Percentiles rank a stretch among this genome's conserved stretches.
Evolutionary conservation across 2,888 invertebrate species (phyloP).

Genomic region (Ormyrus thymus): DNA sequence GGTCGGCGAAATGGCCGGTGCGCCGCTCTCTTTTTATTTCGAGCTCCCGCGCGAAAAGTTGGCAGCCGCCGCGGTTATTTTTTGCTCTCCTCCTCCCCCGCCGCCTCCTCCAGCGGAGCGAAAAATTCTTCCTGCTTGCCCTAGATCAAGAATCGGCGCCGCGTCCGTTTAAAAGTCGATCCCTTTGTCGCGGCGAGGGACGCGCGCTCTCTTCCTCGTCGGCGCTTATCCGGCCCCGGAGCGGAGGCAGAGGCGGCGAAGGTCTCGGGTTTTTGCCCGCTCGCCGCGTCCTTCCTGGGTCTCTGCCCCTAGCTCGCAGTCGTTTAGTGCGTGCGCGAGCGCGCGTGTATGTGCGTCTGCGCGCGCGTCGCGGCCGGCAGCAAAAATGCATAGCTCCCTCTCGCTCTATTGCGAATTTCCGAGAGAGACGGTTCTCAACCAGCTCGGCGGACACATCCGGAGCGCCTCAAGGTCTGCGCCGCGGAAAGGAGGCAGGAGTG

Average conservation of each 20-base stretch:
- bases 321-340: conserved; percentile 54
- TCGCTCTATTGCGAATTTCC: conserved; percentile 52
- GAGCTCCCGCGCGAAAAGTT: conserved; percentile 3
- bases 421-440: conserved; percentile 70
- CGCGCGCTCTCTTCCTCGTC: not conserved
- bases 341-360: conserved; percentile 55
- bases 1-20: not conserved
- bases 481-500: too few species aligned
- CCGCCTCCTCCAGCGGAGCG: too few species aligned
- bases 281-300: conserved; percentile 74
- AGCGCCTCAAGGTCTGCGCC: not conserved
- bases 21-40: not conserved
- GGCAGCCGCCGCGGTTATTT: not conserved
- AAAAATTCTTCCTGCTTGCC: conserved; percentile 6
- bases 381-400: conserved; percentile 70
- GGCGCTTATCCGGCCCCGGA: not conserved
- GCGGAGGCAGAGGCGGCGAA: conserved; percentile 28
- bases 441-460: conserved; percentile 23
- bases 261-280: conserved; percentile 57
- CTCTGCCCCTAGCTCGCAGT: conserved; percentile 68
- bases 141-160: conserved; percentile 9
- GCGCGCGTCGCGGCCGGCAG: conserved; percentile 63
- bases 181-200: not conserved
- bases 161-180: conserved; percentile 3
- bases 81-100: not conserved